phyloP scores from a whole-genome alignment of 2,113 vertebrate species.

The Cinclus mexicanus region DNA sequence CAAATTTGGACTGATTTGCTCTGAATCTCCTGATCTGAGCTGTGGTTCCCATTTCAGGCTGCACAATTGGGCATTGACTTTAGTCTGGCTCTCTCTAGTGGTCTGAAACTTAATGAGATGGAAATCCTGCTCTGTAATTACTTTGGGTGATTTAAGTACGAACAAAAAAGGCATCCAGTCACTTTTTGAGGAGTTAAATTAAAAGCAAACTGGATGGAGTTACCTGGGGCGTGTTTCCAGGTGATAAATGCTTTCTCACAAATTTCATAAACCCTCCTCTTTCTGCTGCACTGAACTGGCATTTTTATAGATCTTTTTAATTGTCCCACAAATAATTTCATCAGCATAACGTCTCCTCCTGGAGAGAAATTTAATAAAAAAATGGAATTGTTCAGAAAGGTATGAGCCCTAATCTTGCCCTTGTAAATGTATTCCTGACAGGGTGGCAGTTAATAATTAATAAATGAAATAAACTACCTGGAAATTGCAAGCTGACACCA shows the following conservation, averaged over 20 bases:
- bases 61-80: background rate
- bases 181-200: background rate
- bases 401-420: background rate
- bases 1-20: background rate
- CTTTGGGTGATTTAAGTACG: background rate
- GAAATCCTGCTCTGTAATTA: background rate
- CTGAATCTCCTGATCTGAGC: background rate
- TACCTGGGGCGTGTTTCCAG: constrained; percentile 7
- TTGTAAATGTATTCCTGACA: background rate
- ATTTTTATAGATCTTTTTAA: constrained; percentile 11
- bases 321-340: constrained; percentile 19
- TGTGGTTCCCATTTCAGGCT: background rate
- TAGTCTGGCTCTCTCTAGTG: constrained; percentile 66
- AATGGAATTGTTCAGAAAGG: background rate
- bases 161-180: background rate
- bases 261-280: background rate
- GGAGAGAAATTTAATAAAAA: constrained; percentile 34
- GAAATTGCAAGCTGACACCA: background rate
- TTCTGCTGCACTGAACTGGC: background rate
- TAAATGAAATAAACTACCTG: background rate
- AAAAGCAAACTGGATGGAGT: background rate
- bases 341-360: background rate
- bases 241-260: constrained; percentile 28
- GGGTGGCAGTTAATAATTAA: constrained; percentile 31
- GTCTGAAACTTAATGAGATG: constrained; percentile 4